Percentiles rank a stretch among this genome's conserved stretches.
Evolutionary conservation across 2,888 invertebrate species (phyloP).

Genomic region (Empis livida): DNA sequence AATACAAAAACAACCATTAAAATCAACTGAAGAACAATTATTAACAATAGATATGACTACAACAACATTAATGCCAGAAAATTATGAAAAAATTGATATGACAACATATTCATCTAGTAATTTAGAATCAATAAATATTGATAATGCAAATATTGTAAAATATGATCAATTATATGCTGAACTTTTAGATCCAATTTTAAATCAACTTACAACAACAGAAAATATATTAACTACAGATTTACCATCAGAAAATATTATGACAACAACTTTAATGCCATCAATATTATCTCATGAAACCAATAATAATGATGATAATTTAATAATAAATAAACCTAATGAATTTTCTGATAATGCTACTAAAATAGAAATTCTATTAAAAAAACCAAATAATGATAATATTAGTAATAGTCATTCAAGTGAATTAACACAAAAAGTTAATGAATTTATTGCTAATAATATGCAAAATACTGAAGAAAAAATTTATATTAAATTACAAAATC

Average conservation of each 20-base stretch:
- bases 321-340: too few species aligned
- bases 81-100: conserved; percentile 17
- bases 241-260: too few species aligned
- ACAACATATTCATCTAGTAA: conserved; percentile 14
- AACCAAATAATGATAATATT: background rate
- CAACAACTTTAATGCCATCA: background rate
- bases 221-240: background rate
- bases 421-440: background rate
- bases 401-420: background rate
- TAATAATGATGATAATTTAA: too few species aligned
- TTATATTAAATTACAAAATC: conserved; percentile 3
- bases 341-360: background rate
- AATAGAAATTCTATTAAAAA: background rate
- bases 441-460: background rate
- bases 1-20: background rate
- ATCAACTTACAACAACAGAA: conserved; percentile 17
- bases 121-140: conserved; percentile 4
- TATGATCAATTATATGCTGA: conserved; percentile 24
- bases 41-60: conserved; percentile 5
- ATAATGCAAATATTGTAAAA: conserved; percentile 17
- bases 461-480: conserved; percentile 5
- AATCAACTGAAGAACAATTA: conserved; percentile 8
- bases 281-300: too few species aligned
- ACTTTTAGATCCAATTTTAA: conserved; percentile 21
- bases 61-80: conserved; percentile 12